phyloP scores from a whole-genome alignment of 2,888 invertebrate species.

The Podabrus alpinus region DNA sequence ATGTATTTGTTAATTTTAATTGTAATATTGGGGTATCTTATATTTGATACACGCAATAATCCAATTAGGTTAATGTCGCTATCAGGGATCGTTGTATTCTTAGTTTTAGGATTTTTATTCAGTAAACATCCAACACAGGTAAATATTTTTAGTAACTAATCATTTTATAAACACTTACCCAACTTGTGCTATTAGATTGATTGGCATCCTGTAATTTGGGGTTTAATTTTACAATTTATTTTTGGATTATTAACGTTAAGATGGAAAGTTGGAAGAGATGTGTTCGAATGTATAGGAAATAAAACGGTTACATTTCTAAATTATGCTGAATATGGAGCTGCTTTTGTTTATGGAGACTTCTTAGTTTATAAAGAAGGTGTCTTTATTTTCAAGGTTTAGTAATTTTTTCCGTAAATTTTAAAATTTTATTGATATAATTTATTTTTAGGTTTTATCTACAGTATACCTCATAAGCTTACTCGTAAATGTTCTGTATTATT shows the following conservation, averaged over 20 bases:
- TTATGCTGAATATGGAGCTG: conserved; percentile 79
- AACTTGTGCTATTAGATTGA: conserved; percentile 58
- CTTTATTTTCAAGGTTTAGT: conserved; percentile 82
- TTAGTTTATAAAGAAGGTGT: conserved; percentile 63
- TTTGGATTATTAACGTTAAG: conserved; percentile 85
- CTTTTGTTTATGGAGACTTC: conserved; percentile 80
- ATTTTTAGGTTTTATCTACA: conserved; percentile 75
- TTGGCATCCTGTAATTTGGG: conserved; percentile 82
- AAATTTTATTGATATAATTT: too few species aligned
- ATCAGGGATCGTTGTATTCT: conserved; percentile 66
- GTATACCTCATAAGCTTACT: conserved; percentile 93
- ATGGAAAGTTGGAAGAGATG: conserved; percentile 76
- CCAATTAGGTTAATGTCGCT: conserved; percentile 69
- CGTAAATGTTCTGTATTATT: conserved; percentile 86
- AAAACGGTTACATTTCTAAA: conserved; percentile 75
- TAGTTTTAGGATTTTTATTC: conserved; percentile 66
- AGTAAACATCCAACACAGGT: conserved; percentile 64
- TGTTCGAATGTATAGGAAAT: conserved; percentile 68
- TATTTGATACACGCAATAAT: conserved; percentile 65
- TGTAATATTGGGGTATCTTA: conserved; percentile 63
- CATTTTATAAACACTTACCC: not conserved
- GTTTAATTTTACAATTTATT: conserved; percentile 80
- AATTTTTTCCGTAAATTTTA: conserved; percentile 2
- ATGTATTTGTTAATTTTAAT: conserved; percentile 56
- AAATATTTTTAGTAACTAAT: conserved; percentile 22